Evolutionary conservation across 2,888 invertebrate species (phyloP).

Genomic region (Unio delphinus): DNA sequence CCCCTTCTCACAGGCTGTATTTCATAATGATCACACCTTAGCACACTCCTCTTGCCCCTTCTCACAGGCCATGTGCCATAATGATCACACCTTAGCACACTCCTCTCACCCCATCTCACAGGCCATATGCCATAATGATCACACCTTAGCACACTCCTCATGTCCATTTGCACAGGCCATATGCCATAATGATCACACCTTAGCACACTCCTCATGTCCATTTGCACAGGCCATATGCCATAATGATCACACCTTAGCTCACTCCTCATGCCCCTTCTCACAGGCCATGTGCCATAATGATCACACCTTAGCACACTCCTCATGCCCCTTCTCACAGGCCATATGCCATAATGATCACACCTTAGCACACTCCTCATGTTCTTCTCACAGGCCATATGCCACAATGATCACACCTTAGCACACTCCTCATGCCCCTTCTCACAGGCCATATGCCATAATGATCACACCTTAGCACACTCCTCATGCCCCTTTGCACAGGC

Average conservation of each 20-base stretch:
- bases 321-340: slow-evolving; percentile 60
- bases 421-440: slow-evolving; percentile 59
- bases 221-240: slow-evolving; percentile 64
- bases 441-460: slow-evolving; percentile 61
- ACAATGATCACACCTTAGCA: slow-evolving; percentile 31
- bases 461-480: slow-evolving; percentile 51
- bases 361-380: slow-evolving; percentile 52
- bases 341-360: slow-evolving; percentile 55
- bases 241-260: slow-evolving; percentile 33
- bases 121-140: too few relatives aligned
- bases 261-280: slow-evolving; percentile 58
- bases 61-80: too few relatives aligned
- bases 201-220: slow-evolving; percentile 54
- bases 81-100: too few relatives aligned
- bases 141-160: too few relatives aligned
- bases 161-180: too few relatives aligned
- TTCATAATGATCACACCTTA: too few relatives aligned
- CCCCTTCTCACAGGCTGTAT: too few relatives aligned
- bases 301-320: slow-evolving; percentile 49
- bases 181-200: slow-evolving; percentile 10
- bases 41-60: too few relatives aligned
- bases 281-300: slow-evolving; percentile 55
- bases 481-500: slow-evolving; percentile 61
- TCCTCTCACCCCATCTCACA: too few relatives aligned
- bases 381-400: slow-evolving; percentile 65